Conservation (phyloP, 2,113 vertebrate genomes). For the Turdus rufiventris region DNA sequence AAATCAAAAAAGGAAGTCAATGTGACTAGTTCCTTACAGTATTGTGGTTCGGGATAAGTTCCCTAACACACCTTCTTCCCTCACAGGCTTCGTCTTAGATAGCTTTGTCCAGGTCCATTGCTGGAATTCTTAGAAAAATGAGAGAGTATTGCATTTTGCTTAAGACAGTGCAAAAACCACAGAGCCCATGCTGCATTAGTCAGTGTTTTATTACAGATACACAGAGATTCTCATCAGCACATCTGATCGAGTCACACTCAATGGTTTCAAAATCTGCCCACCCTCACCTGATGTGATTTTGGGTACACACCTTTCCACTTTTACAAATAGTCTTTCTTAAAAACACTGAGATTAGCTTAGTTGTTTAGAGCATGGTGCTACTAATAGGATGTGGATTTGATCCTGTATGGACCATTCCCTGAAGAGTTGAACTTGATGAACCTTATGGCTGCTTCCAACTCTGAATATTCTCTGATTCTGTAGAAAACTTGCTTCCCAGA, state of each 20-base stretch:
- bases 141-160: neutral
- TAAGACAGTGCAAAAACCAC: neutral
- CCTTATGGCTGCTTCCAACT: neutral
- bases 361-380: neutral
- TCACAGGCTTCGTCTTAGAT: neutral
- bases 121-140: neutral
- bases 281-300: neutral
- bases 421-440: neutral
- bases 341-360: neutral
- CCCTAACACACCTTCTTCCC: neutral
- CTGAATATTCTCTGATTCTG: neutral
- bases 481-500: neutral
- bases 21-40: neutral
- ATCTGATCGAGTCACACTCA: fast-evolving
- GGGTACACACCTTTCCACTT: neutral
- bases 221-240: neutral
- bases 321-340: neutral
- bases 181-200: neutral
- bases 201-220: neutral
- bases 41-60: neutral
- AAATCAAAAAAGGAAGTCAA: neutral
- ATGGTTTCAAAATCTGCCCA: neutral
- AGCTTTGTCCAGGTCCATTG: neutral
- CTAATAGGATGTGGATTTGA: neutral
- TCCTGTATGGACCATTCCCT: neutral